These are phyloP conservation scores for Conus betulinus DNA, from an alignment of 1,140 invertebrate genomes.

Conservation along the genomic window DNA sequence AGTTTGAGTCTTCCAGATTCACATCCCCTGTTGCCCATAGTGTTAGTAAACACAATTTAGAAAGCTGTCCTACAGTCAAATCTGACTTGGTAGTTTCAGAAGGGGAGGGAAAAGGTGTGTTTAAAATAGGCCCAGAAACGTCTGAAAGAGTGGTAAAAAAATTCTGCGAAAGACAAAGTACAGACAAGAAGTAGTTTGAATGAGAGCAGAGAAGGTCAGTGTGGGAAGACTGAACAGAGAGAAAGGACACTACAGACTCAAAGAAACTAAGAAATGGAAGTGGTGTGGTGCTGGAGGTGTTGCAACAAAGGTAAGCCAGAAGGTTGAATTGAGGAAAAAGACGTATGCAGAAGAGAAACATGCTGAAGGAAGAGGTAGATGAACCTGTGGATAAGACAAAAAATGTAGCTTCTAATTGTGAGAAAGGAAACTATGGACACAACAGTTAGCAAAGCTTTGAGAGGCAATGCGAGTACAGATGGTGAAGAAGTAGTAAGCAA, in stretches of 20 bases:
- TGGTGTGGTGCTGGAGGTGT: not conserved
- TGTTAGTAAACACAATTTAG: not conserved
- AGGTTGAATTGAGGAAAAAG: not conserved
- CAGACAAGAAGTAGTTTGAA: not conserved
- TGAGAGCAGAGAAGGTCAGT: not conserved
- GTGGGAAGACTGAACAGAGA: not conserved
- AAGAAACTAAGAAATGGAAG: not conserved
- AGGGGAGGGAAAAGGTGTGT: not conserved
- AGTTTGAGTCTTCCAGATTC: not conserved
- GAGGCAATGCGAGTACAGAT: not conserved
- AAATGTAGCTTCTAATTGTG: not conserved
- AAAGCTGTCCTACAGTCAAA: not conserved
- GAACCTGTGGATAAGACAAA: not conserved
- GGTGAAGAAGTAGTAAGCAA: not conserved
- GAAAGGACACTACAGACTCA: not conserved
- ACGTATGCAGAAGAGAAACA: not conserved
- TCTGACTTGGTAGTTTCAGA: not conserved
- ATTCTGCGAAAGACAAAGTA: not conserved
- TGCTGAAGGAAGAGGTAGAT: not conserved
- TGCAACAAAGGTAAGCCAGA: not conserved
- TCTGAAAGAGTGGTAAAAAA: not conserved
- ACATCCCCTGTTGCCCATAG: not conserved
- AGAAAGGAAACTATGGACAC: not conserved
- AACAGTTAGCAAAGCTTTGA: not conserved
- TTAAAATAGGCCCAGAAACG: not conserved